These are phyloP conservation scores for Criorhina ranunculi DNA, from an alignment of 2,888 invertebrate species.

Conservation along the genomic window DNA sequence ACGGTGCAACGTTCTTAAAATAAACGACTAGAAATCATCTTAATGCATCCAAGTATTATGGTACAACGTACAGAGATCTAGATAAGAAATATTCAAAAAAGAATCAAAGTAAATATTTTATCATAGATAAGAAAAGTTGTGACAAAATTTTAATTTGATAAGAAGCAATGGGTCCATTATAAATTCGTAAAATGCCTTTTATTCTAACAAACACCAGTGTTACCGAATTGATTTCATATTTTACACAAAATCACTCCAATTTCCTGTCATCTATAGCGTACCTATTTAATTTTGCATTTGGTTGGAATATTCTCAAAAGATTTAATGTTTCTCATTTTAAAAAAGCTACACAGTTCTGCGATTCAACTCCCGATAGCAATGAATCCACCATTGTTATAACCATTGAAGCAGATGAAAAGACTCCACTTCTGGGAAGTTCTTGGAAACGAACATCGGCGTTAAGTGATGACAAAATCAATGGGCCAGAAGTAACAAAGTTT, in stretches of 20 bases:
- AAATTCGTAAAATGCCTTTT: conserved; percentile 28
- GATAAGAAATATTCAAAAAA: conserved; percentile 43
- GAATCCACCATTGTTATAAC: conserved; percentile 69
- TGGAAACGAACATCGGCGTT: conserved; percentile 14
- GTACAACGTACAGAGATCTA: background rate
- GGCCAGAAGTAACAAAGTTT: conserved; percentile 55
- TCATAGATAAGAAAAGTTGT: conserved; percentile 45
- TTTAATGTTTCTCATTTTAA: conserved; percentile 11
- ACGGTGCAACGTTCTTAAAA: conserved; percentile 18
- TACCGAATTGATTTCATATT: conserved; percentile 34
- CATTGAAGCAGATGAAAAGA: conserved; percentile 78
- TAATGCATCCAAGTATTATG: background rate
- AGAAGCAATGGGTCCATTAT: conserved; percentile 1
- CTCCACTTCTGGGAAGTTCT: conserved; percentile 77
- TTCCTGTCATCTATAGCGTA: conserved; percentile 1
- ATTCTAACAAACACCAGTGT: conserved; percentile 47
- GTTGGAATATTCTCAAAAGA: conserved; percentile 20
- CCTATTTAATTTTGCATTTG: conserved; percentile 9
- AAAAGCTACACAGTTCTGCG: conserved; percentile 23
- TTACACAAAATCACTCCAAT: conserved; percentile 19
- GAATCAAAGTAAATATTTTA: conserved; percentile 27
- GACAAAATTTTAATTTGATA: conserved; percentile 25
- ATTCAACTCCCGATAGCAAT: conserved; percentile 21
- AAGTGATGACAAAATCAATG: background rate
- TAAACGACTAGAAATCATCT: background rate